A percentile compares a stretch with the other conserved stretches of the same genome.
These are phyloP conservation scores for Caerostris extrusa DNA, from an alignment of 1,140 invertebrate genomes.

Conservation along the genomic window DNA sequence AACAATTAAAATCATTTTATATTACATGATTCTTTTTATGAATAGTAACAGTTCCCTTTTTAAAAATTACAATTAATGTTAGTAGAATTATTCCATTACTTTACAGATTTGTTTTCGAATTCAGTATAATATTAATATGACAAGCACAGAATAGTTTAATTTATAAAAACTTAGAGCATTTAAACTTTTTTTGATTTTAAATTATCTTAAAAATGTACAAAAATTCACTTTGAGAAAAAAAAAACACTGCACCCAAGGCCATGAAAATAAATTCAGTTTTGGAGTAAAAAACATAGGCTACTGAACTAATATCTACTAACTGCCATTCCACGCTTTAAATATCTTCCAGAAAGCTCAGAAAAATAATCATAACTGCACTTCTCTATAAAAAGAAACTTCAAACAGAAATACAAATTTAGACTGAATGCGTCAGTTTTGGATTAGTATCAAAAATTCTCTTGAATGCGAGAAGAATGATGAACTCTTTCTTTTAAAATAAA, in stretches of 20 bases:
- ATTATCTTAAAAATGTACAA: not conserved
- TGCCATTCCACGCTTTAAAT: conserved; percentile 29
- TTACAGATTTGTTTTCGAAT: too few relatives aligned
- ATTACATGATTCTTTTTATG: too few relatives aligned
- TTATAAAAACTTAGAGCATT: too few relatives aligned
- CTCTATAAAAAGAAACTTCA: conserved; percentile 30
- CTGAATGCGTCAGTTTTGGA: conserved; percentile 31
- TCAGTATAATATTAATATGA: too few relatives aligned
- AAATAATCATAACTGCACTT: conserved; percentile 23
- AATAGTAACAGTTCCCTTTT: too few relatives aligned
- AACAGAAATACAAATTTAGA: conserved; percentile 29
- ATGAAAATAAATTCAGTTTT: not conserved
- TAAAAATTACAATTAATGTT: too few relatives aligned
- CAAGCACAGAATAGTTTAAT: too few relatives aligned
- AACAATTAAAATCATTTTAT: too few relatives aligned
- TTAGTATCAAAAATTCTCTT: conserved; percentile 9
- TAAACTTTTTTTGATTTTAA: too few relatives aligned
- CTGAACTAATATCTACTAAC: conserved; percentile 39
- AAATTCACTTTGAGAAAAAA: not conserved
- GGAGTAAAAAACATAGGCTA: not conserved
- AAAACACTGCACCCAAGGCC: not conserved
- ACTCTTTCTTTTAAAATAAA: conserved; percentile 15
- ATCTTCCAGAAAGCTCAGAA: conserved; percentile 9
- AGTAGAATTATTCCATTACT: too few relatives aligned
- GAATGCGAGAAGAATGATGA: conserved; percentile 21